These are phyloP conservation scores for Thermophis baileyi DNA, from an alignment of 2,113 vertebrate genomes.

Conservation along the genomic window DNA sequence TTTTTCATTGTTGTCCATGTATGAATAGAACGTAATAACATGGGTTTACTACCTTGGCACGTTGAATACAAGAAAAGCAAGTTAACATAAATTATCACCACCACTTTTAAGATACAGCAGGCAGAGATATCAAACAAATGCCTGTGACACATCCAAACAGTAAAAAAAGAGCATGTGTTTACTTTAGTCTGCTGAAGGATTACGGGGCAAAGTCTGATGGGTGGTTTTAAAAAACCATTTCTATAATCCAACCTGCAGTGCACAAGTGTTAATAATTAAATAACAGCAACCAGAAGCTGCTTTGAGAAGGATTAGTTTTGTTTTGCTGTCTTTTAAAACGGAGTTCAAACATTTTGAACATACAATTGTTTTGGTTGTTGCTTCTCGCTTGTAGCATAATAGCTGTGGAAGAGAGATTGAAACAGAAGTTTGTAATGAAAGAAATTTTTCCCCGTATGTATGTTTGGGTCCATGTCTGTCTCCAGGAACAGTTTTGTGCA, in stretches of 20 bases:
- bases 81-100: not conserved
- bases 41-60: not conserved
- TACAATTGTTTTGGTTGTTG: not conserved
- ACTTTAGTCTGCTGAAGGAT: constrained; percentile 13
- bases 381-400: not conserved
- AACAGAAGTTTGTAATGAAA: not conserved
- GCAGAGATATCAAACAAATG: not conserved
- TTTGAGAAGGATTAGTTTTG: not conserved
- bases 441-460: not conserved
- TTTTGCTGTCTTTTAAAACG: not conserved
- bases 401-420: not conserved
- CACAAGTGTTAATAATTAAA: constrained; percentile 30
- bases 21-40: not conserved
- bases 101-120: not conserved
- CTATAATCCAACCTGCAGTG: not conserved
- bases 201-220: constrained; percentile 22
- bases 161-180: not conserved
- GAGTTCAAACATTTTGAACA: not conserved
- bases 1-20: not conserved
- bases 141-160: not conserved
- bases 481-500: not conserved
- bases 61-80: not conserved
- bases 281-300: not conserved
- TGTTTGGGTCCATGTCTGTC: not conserved
- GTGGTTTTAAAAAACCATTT: not conserved